Conservation (phyloP, 2,888 invertebrate species). For the Calliphora vomitoria region DNA sequence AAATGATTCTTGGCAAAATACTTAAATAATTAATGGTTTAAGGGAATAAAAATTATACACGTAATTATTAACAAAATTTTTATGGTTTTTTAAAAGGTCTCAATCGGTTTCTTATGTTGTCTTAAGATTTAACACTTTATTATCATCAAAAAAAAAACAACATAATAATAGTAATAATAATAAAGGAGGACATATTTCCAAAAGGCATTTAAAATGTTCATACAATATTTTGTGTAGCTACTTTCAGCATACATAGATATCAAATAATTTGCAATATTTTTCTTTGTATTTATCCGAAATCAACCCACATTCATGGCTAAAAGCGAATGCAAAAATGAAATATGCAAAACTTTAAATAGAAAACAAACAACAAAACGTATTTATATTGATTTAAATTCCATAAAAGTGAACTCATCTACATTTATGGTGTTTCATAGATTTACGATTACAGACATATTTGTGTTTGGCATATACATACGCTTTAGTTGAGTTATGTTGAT, state of each 20-base stretch:
- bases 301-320: conserved; percentile 45
- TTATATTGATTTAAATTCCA: conserved; percentile 17
- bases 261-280: not conserved
- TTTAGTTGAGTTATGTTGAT: not conserved
- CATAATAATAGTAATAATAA: conserved; percentile 6
- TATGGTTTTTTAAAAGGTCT: conserved; percentile 66
- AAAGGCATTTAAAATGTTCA: conserved; percentile 30
- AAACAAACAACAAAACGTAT: not conserved
- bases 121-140: conserved; percentile 43
- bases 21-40: conserved; percentile 22
- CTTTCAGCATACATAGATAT: not conserved
- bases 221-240: not conserved
- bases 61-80: conserved; percentile 37
- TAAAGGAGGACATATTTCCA: conserved; percentile 34
- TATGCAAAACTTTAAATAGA: not conserved
- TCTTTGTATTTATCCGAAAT: conserved; percentile 24
- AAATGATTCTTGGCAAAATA: conserved; percentile 38
- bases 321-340: not conserved
- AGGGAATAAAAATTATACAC: conserved; percentile 32
- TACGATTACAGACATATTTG: not conserved
- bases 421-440: conserved; percentile 12
- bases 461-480: not conserved
- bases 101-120: not conserved
- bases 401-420: conserved; percentile 42
- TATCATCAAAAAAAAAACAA: not conserved